Percentiles rank a stretch among this genome's conserved stretches.
phyloP scores from a whole-genome alignment of 2,797 vertebrate species.

The Sebastes umbrosus region DNA sequence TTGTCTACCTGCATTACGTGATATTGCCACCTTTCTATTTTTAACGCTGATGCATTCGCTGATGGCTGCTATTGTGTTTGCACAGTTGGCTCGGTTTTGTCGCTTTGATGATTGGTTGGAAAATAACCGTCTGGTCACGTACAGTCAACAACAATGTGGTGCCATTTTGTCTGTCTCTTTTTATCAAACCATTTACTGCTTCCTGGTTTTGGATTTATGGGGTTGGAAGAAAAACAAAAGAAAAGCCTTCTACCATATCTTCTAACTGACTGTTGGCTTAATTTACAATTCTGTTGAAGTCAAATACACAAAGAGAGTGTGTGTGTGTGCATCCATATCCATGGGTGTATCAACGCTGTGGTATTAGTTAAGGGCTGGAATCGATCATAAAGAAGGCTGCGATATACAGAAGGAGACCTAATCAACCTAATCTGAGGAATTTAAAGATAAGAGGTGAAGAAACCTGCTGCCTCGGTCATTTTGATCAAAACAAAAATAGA shows the following conservation, averaged over 20 bases:
- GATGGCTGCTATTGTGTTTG: conserved; percentile 60
- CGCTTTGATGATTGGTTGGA: conserved; percentile 13
- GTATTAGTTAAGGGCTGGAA: neutral
- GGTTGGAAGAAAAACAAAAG: neutral
- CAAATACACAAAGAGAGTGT: neutral
- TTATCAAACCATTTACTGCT: conserved; percentile 60
- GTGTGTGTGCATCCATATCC: neutral
- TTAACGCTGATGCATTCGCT: conserved; percentile 22
- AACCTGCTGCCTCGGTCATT: neutral
- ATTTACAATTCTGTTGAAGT: conserved; percentile 20
- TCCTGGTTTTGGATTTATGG: conserved; percentile 60
- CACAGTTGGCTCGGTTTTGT: conserved; percentile 51
- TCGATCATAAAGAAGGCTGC: neutral
- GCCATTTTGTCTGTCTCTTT: conserved; percentile 74
- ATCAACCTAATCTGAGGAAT: neutral
- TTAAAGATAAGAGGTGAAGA: neutral
- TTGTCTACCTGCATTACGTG: conserved; percentile 50
- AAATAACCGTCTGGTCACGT: conserved; percentile 49
- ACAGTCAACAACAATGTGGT: conserved; percentile 64
- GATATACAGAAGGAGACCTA: neutral
- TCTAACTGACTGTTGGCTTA: conserved; percentile 11
- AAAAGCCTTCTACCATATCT: neutral
- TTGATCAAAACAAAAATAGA: conserved; percentile 1
- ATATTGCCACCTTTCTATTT: conserved; percentile 59
- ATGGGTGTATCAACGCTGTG: neutral